These are phyloP conservation scores for Acanthococcus lagerstroemiae DNA, from an alignment of 2,888 invertebrate genomes.

Conservation along the genomic window DNA sequence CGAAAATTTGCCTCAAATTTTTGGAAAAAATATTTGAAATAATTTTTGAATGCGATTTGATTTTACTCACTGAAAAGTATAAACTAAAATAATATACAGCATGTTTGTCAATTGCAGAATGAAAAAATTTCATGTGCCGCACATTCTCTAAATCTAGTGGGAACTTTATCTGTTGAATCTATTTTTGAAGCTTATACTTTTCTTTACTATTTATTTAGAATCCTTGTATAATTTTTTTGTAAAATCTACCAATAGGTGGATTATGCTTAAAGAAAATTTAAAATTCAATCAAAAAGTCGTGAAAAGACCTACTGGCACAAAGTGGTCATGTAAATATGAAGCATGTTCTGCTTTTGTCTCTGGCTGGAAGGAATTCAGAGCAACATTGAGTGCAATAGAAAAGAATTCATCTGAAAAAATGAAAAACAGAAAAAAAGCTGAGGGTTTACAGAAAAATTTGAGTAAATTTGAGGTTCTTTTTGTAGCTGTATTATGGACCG, in stretches of 20 bases:
- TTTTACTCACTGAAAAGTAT: too few species aligned
- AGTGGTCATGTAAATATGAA: background rate
- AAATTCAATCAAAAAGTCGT: background rate
- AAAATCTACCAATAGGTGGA: background rate
- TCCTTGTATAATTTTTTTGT: background rate
- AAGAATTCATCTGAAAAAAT: background rate
- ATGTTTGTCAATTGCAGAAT: background rate
- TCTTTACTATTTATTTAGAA: background rate
- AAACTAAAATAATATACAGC: slow-evolving; percentile 1
- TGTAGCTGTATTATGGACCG: background rate
- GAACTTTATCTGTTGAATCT: background rate
- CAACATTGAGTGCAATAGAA: background rate
- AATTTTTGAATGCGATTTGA: too few species aligned
- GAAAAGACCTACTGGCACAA: background rate
- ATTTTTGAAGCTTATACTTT: background rate
- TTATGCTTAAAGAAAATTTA: background rate
- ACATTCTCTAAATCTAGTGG: slow-evolving; percentile 37
- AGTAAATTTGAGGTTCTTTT: background rate
- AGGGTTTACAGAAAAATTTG: background rate
- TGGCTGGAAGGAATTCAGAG: slow-evolving; percentile 1
- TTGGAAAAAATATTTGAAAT: too few species aligned
- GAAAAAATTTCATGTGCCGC: slow-evolving; percentile 35
- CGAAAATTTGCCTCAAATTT: too few species aligned
- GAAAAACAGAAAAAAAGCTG: background rate
- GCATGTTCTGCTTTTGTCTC: background rate